Conservation (phyloP, 2,113 vertebrate genomes). For the Sphyrna mokarran region DNA sequence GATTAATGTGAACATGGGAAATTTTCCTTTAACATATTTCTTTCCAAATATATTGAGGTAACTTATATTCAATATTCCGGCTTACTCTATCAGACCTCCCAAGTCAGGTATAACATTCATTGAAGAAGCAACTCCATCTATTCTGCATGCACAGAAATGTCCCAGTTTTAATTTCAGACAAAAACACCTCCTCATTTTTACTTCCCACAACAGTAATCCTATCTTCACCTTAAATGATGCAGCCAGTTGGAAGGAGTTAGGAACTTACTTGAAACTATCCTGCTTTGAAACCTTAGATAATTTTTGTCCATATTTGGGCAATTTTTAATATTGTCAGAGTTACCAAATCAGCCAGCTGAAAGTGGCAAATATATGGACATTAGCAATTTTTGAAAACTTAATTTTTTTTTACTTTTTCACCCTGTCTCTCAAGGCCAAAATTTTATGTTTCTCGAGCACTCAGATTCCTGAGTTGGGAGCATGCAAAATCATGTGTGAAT, state of each 20-base stretch:
- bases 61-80: not conserved
- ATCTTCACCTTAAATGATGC: not conserved
- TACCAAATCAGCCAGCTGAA: not conserved
- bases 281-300: not conserved
- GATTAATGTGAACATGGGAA: not conserved
- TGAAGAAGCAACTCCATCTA: not conserved
- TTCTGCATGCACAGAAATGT: not conserved
- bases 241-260: not conserved
- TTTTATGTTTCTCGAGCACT: no score
- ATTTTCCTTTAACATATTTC: not conserved
- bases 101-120: not conserved
- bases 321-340: not conserved
- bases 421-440: not conserved
- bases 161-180: not conserved
- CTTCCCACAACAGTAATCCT: not conserved
- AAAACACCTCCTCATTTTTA: not conserved
- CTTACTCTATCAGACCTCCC: not conserved
- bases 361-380: not conserved
- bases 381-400: not conserved
- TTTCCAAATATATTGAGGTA: not conserved
- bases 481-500: no score
- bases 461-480: no score
- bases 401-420: not conserved
- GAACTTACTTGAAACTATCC: not conserved
- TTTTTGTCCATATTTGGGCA: not conserved